Conservation (phyloP, 2,797 vertebrate genomes). For the Scolopax bukidnonensis region DNA sequence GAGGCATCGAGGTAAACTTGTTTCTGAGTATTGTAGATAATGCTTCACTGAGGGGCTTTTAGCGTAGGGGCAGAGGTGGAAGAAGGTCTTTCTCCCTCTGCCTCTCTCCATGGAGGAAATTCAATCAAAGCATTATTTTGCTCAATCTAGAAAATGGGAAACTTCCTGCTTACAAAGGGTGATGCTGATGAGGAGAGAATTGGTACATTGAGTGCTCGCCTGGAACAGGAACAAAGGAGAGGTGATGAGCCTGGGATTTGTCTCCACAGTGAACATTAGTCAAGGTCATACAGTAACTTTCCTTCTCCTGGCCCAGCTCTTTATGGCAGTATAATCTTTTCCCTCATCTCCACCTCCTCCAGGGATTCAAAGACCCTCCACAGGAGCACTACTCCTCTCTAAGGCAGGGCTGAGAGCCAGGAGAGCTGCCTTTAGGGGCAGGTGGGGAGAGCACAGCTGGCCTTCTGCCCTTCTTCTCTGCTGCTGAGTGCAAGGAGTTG, state of each 20-base stretch:
- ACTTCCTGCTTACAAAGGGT: slow-evolving; percentile 21
- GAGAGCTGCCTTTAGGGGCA: neutral
- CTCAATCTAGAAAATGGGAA: slow-evolving; percentile 11
- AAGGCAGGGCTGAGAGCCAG: neutral
- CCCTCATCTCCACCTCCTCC: neutral
- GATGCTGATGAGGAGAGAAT: slow-evolving; percentile 34
- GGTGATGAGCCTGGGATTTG: neutral
- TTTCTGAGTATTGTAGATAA: neutral
- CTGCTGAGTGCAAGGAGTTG: neutral
- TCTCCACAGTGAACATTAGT: neutral
- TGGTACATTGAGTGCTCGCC: slow-evolving; percentile 45
- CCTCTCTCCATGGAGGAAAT: neutral
- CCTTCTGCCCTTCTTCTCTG: neutral
- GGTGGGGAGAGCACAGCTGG: neutral
- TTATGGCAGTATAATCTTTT: neutral
- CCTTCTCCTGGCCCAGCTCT: neutral
- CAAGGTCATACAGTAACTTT: neutral
- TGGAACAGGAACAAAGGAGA: slow-evolving; percentile 24
- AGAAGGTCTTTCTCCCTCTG: neutral
- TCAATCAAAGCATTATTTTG: slow-evolving; percentile 21
- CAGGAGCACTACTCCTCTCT: fast-evolving
- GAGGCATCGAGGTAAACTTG: neutral
- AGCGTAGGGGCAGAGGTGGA: neutral
- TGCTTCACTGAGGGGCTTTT: neutral
- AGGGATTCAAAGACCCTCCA: neutral